Base-by-base conservation (phyloP, 2,888 invertebrate species). In the Phengaris arion region DNA sequence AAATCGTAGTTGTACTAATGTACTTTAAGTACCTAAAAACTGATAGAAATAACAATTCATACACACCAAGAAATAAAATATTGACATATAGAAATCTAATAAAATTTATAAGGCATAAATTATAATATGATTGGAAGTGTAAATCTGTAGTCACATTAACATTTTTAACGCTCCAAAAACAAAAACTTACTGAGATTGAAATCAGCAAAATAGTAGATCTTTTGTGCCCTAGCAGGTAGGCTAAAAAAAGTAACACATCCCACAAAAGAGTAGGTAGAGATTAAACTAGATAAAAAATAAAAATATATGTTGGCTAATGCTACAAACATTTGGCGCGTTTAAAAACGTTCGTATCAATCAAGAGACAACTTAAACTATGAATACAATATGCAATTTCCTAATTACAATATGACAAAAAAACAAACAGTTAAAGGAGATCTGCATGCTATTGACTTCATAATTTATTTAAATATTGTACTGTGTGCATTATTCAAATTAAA, bases 1-100 rank as follows among this genome's bases (percentile, higher is more conserved):
- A 81, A 81, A 76, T 80, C 75, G 77, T 82, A 80, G 78, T 35
- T 35, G n/a, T n/a, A n/a, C n/a, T n/a, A n/a, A 81, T 79, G 80
- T 82, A 82, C 79, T 81, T 81, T 78, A 80, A 81, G 82, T 82
- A 82, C 82, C 80, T 80, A 79, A 81, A 35, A 79, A 80, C 79
- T 77, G 77, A 79, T 78, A 79, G 80, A 79, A 80, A 48, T 79
- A 81, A 80, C 75, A 80, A 77, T 59, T 48, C 78, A 76, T 78
- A 77, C 75, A 79, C 78, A 80, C 80, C 79, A 72, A 35, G 13
- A 7, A 15, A 52, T 48, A 13, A 72, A 10, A 54, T 70, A 64
- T 35, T 64, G 69, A 70, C 69, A 68, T 35, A 15, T 74, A 48
- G 12, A 74, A 52, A 74, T 51, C 3, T 59, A 22, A 35, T 74